Conservation (phyloP, 2,888 invertebrate genomes). For the Ametastegia equiseti region DNA sequence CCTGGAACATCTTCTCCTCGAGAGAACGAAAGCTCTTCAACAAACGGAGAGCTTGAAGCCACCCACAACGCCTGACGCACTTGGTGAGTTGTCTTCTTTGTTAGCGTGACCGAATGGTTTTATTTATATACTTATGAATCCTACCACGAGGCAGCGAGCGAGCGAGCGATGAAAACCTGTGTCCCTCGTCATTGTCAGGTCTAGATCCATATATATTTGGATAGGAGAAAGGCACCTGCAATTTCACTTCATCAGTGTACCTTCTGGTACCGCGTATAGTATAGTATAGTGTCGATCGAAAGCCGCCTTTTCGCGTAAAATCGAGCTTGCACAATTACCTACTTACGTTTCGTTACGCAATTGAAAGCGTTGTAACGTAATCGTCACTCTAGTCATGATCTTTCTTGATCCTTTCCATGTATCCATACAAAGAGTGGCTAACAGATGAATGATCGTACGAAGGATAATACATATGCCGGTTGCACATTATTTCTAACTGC, state of each 20-base stretch:
- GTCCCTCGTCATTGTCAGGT: neutral
- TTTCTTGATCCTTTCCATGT: neutral
- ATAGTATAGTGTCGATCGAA: slow-evolving; percentile 24
- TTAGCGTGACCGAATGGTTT: neutral
- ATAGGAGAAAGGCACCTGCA: slow-evolving; percentile 17
- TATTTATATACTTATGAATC: too few relatives aligned
- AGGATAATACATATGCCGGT: neutral
- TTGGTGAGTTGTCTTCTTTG: slow-evolving; percentile 68
- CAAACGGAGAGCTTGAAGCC: slow-evolving; percentile 78
- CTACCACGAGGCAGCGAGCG: slow-evolving; percentile 7
- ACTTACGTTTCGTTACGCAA: neutral
- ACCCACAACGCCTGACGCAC: slow-evolving; percentile 74
- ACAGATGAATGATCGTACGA: slow-evolving; percentile 1
- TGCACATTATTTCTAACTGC: slow-evolving; percentile 25
- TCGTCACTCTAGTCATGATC: neutral
- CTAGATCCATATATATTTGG: neutral
- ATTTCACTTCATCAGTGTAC: neutral
- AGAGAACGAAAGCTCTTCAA: slow-evolving; percentile 85
- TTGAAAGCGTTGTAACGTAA: neutral
- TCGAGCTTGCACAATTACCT: neutral
- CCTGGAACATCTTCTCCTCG: slow-evolving; percentile 86
- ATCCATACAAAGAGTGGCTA: neutral
- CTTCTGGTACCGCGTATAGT: too few relatives aligned
- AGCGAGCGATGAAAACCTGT: slow-evolving; percentile 9
- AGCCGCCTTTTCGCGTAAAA: slow-evolving; percentile 38